phyloP scores from a whole-genome alignment of 2,113 vertebrate genomes.

The Etheostoma cragini region DNA sequence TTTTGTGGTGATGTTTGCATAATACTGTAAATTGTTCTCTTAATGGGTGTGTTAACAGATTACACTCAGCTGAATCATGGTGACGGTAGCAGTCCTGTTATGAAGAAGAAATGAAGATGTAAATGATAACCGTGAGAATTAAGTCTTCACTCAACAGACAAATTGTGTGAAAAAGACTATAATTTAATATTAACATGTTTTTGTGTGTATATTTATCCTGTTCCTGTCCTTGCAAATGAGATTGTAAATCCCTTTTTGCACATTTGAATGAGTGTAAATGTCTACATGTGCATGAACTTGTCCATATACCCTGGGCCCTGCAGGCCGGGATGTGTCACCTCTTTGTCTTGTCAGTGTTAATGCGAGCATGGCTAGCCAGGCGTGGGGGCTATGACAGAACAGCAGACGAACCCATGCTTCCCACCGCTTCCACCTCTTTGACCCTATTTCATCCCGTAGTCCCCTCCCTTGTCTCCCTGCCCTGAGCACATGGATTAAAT shows the following conservation, averaged over 20 bases:
- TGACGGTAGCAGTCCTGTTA: not conserved
- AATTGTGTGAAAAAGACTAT: not conserved
- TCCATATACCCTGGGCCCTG: conserved; percentile 55
- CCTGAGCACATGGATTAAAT: conserved; percentile 51
- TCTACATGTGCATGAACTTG: conserved; percentile 47
- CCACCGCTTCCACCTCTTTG: conserved; percentile 38
- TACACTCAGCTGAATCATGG: not conserved
- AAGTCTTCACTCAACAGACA: not conserved
- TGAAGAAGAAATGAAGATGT: not conserved
- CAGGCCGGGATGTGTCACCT: conserved; percentile 80
- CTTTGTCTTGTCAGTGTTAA: conserved; percentile 83
- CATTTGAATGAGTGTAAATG: conserved; percentile 37
- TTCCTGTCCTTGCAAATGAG: not conserved
- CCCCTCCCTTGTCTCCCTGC: conserved; percentile 12
- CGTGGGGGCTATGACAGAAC: conserved; percentile 80
- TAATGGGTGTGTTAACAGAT: not conserved
- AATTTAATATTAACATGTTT: not conserved
- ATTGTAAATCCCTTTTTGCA: conserved; percentile 28
- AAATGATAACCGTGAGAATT: not conserved
- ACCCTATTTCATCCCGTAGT: conserved; percentile 7
- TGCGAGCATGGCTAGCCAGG: conserved; percentile 79
- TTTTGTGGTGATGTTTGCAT: not conserved
- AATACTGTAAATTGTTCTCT: not conserved
- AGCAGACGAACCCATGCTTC: conserved; percentile 53
- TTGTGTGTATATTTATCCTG: not conserved